Evolutionary conservation across 2,888 invertebrate species (phyloP), one percentile per base, ranked within the genome.

Genomic region (Halocaridina rubra): DNA sequence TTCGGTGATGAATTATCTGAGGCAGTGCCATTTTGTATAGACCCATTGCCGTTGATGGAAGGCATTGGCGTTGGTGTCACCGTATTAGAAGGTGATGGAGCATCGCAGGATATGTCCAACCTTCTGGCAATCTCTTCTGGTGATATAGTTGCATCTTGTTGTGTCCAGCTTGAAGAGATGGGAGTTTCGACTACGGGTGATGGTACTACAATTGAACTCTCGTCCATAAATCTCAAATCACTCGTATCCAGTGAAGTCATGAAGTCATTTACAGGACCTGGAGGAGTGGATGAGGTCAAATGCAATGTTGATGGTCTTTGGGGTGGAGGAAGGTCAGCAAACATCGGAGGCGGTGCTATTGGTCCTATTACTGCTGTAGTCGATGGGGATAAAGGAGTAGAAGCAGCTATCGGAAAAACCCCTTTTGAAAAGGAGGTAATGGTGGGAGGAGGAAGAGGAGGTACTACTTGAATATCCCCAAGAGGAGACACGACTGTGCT

Each of bases 191-290:
- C 94, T 84, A 93, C 94, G 19, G 96, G 95, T 88, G 96, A 95
- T 81, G 95, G 94, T 84, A 96, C 92, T 89, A 94, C 94, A 64
- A 96, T 93, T 32, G 96, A 96, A 91, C 96, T 96, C 90, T 97
- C 97, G 90, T 97, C 97, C 97, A 97, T 97, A 91, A 94, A 97
- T 71, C 95, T 93, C 81, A 97, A 92, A 91, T 97, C 97, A 19
- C 95, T 95, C 86, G 95, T 95, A 90, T 96, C 96, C 91, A 96
- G 92, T 75, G 94, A 94, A 24, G 94, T 93, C 85, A 96, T 92
- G 85, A 95, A 8, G 89, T 88, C 39, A 94, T 94, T 89, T 93
- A 93, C 85, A 95, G 95, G 39, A 95, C 95, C 87, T 95, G 95
- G 89, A 95, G 77, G n/a, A 27, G 46, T 30, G 33, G 69, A 61